A percentile compares a stretch with the other conserved stretches of the same genome.
phyloP scores from a whole-genome alignment of 2,888 invertebrate genomes.

The Pteria penguin region DNA sequence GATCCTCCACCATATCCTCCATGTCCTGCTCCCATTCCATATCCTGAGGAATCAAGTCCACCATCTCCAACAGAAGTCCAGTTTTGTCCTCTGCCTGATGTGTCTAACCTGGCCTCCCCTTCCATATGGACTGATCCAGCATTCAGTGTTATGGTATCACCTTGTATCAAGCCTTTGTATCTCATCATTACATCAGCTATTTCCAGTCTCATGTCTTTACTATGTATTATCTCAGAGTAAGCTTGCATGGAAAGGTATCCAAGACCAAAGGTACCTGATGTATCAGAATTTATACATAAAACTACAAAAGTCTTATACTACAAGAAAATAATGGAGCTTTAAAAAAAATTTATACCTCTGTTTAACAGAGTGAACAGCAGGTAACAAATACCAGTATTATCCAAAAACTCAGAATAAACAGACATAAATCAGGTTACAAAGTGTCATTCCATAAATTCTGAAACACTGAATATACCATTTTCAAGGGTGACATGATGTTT shows the following conservation, averaged over 20 bases:
- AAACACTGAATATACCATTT: too few relatives aligned
- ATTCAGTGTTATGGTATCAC: slow-evolving; percentile 52
- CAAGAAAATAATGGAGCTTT: too few relatives aligned
- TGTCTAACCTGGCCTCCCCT: slow-evolving; percentile 42
- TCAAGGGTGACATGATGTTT: slow-evolving; percentile 36
- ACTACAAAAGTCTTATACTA: too few relatives aligned
- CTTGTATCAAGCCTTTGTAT: slow-evolving; percentile 53
- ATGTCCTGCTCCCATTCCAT: slow-evolving; percentile 62
- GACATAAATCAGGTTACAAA: too few relatives aligned
- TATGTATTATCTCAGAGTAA: slow-evolving; percentile 51
- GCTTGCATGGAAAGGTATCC: slow-evolving; percentile 59
- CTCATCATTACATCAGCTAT: slow-evolving; percentile 60
- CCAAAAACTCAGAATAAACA: too few relatives aligned
- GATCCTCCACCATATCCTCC: slow-evolving; percentile 68
- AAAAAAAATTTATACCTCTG: too few relatives aligned
- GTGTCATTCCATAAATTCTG: too few relatives aligned
- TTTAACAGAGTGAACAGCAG: too few relatives aligned
- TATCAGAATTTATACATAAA: too few relatives aligned
- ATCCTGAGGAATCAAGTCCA: slow-evolving; percentile 27
- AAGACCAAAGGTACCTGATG: slow-evolving; percentile 56
- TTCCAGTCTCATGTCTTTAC: slow-evolving; percentile 51
- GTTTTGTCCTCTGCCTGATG: slow-evolving; percentile 30
- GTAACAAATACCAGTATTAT: too few relatives aligned
- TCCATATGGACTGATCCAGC: slow-evolving; percentile 56
- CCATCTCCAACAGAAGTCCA: slow-evolving; percentile 34